Conservation (phyloP, 35 echinoderm and acorn worm species). For the Apostichopus parvimensis region DNA sequence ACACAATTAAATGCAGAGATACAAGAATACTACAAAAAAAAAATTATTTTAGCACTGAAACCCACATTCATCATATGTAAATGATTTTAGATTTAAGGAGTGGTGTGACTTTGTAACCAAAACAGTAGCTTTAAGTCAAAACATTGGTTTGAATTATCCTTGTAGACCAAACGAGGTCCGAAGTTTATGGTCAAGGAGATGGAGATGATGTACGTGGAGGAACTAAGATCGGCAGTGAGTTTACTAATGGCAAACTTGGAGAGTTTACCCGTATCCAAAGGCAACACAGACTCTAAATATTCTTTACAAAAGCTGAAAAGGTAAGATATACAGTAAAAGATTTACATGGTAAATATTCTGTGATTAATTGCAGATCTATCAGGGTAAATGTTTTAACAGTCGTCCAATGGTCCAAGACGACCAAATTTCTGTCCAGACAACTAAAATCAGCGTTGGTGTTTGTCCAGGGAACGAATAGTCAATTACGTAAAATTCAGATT, state of each 20-base stretch:
- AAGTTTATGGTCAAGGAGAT: slow-evolving; percentile 99
- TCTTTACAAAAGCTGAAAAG: slow-evolving; percentile 99
- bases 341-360: no score
- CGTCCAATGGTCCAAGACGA: no score
- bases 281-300: slow-evolving; percentile 99
- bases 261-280: slow-evolving; percentile 97
- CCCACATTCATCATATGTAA: no score
- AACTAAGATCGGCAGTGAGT: slow-evolving; percentile 89
- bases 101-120: not conserved
- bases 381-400: no score
- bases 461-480: no score
- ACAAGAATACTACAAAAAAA: no score
- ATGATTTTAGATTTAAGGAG: not conserved
- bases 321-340: slow-evolving; percentile 31
- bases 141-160: slow-evolving; percentile 4
- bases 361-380: no score
- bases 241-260: slow-evolving; percentile 97
- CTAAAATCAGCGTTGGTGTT: no score
- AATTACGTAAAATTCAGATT: no score
- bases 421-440: no score
- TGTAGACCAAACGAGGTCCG: slow-evolving; percentile 84
- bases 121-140: not conserved
- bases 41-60: no score
- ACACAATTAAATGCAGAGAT: no score
- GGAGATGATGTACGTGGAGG: slow-evolving; percentile 96